Evolutionary conservation across 2,113 vertebrate genomes (phyloP).

Genomic region (Eretmochelys imbricata): DNA sequence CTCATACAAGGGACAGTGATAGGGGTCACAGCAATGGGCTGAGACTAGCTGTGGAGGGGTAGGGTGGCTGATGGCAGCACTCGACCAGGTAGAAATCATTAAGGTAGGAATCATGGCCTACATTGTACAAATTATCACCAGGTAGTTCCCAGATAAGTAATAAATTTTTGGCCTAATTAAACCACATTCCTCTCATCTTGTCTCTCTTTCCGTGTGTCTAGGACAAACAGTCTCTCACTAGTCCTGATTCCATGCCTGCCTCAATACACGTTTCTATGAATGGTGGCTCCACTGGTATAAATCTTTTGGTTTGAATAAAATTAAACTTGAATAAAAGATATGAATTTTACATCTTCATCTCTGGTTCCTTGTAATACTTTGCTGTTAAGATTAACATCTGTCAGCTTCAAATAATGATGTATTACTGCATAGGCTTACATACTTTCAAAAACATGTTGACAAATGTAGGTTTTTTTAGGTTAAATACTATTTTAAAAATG

Average conservation of each 20-base stretch:
- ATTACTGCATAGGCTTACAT: conserved; percentile 22
- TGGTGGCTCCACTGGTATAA: neutral
- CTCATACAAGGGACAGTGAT: neutral
- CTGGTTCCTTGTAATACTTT: neutral
- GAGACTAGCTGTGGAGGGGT: neutral
- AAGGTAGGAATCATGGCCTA: neutral
- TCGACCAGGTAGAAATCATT: neutral
- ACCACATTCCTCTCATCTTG: neutral
- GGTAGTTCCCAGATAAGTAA: neutral
- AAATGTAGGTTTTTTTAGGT: neutral
- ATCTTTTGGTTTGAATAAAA: neutral
- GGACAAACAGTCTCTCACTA: neutral
- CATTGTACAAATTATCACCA: neutral
- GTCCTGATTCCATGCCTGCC: neutral
- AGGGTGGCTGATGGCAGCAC: neutral
- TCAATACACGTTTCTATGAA: neutral
- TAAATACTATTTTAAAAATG: neutral
- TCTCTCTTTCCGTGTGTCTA: neutral
- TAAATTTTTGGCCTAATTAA: neutral
- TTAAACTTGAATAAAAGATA: neutral
- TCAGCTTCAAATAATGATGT: conserved; percentile 9
- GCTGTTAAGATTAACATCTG: neutral
- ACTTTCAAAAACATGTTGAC: neutral
- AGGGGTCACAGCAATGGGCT: neutral
- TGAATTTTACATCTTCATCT: neutral